Evolutionary conservation across 1,140 invertebrate genomes (phyloP), one percentile per base, ranked within the genome.

Genomic region (Cotesia typhae): DNA sequence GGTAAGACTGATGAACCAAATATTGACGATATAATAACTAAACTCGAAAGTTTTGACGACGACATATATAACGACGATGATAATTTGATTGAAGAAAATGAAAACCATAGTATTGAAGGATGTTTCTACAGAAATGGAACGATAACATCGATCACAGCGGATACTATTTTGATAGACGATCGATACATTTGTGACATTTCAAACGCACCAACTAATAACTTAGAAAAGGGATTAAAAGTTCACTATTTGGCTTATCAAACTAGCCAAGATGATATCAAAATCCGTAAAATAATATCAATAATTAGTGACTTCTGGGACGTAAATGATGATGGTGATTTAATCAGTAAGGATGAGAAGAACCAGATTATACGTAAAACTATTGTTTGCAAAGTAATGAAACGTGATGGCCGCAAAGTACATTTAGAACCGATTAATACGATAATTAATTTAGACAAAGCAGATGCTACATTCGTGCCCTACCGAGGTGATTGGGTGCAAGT

Each of bases 401-500:
- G 89, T 51, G 73, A 87, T 4, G 84, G 87, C 3, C 81, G 90
- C 60, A 73, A 83, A 10, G 87, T 90, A 4, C 84, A 85, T 64
- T 84, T 90, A 0, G 87, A 88, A 47, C 87, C 89, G 12, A 83
- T 83, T 70, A 83, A 88, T 53, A 75, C 90, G 12, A 82, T 77
- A 57, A 83, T 92, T 64, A 83, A 87, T 72, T 79, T 92, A 36
- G 89, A 91, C 74, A 81, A 87, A 55, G 85, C 92, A 3, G 79
- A 80, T 51, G 79, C 85, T 51, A 80, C 88, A 53, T 89, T 89
- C 76, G 75, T 89, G 37, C 89, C 89, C 3, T 76, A 90, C 10
- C 82, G 89, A 78, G 92, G 92, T 4, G 92, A 92, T 80, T 92
- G 90, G 90, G 61, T 92, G 9, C 85, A 88, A 76, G 70, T 92